These are phyloP conservation scores for Acleris literana DNA, from an alignment of 2,888 invertebrate species.

Conservation along the genomic window DNA sequence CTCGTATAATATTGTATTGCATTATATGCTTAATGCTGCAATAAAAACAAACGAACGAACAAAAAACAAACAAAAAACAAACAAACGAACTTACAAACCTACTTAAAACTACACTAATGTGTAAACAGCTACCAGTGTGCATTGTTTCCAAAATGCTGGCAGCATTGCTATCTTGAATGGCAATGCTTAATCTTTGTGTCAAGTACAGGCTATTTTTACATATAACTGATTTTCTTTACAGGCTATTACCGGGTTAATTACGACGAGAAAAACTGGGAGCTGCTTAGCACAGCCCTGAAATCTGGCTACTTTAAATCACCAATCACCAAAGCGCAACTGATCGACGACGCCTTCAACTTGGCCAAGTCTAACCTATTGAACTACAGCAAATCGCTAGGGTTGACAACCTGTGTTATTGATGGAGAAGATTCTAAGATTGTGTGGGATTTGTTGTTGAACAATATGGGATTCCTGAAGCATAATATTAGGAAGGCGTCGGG, in stretches of 20 bases:
- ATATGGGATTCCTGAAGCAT: slow-evolving; percentile 78
- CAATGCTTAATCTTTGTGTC: too few relatives aligned
- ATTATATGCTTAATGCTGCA: too few relatives aligned
- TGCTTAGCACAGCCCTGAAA: slow-evolving; percentile 75
- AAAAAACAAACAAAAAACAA: too few relatives aligned
- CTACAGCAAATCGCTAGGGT: slow-evolving; percentile 84
- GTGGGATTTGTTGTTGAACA: slow-evolving; percentile 85
- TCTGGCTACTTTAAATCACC: slow-evolving; percentile 80
- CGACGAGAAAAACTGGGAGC: slow-evolving; percentile 83
- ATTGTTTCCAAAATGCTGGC: too few relatives aligned
- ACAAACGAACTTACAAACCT: too few relatives aligned
- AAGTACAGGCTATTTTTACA: too few relatives aligned
- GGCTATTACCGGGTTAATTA: slow-evolving; percentile 86
- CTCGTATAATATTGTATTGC: too few relatives aligned
- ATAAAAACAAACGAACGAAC: too few relatives aligned
- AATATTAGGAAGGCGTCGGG: slow-evolving; percentile 73
- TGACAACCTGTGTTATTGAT: slow-evolving; percentile 84
- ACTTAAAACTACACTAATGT: too few relatives aligned
- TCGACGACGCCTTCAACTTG: slow-evolving; percentile 88
- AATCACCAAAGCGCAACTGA: slow-evolving; percentile 86
- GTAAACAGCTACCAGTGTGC: too few relatives aligned
- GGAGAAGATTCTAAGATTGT: slow-evolving; percentile 86
- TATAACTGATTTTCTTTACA: slow-evolving; percentile 43
- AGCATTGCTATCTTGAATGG: too few relatives aligned
- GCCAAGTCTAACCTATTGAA: slow-evolving; percentile 83